A percentile compares a stretch with the other conserved stretches of the same genome.
Evolutionary conservation across 2,888 invertebrate genomes (phyloP).

Genomic region (Pseudococcus viburni): DNA sequence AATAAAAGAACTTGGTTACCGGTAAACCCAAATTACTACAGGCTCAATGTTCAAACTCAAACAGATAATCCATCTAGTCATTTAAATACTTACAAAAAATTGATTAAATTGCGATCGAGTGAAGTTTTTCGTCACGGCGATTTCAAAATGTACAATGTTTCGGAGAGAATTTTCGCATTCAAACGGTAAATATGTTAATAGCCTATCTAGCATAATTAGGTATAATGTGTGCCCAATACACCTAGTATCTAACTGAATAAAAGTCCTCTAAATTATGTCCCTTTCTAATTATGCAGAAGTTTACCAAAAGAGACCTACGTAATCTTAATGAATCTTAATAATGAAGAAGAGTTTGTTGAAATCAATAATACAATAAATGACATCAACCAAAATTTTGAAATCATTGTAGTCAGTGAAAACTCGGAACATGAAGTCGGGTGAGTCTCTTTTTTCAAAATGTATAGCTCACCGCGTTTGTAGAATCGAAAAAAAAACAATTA

Average conservation of each 20-base stretch:
- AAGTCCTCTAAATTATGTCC: neutral
- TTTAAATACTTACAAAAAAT: conserved; percentile 62
- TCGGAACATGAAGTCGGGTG: conserved; percentile 57
- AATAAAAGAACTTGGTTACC: conserved; percentile 63
- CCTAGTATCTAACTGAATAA: no score
- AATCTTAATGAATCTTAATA: conserved; percentile 58
- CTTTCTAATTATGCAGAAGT: neutral
- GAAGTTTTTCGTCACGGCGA: conserved; percentile 71
- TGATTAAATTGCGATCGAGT: conserved; percentile 69
- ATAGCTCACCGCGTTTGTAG: no score
- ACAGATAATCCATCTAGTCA: conserved; percentile 61
- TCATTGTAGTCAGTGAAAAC: conserved; percentile 60
- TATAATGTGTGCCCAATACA: no score
- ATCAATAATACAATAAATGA: neutral
- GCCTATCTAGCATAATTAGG: neutral
- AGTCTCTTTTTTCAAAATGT: neutral
- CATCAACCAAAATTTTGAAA: neutral
- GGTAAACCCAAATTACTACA: conserved; percentile 67
- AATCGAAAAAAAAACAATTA: no score
- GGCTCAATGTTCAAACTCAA: conserved; percentile 58
- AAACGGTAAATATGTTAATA: conserved; percentile 47
- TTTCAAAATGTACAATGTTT: conserved; percentile 41
- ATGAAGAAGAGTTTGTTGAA: conserved; percentile 55
- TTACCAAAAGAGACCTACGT: conserved; percentile 41
- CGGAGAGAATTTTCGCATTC: conserved; percentile 54